These are phyloP conservation scores for Ispidina picta DNA, from an alignment of 2,797 vertebrate genomes.

Conservation along the genomic window DNA sequence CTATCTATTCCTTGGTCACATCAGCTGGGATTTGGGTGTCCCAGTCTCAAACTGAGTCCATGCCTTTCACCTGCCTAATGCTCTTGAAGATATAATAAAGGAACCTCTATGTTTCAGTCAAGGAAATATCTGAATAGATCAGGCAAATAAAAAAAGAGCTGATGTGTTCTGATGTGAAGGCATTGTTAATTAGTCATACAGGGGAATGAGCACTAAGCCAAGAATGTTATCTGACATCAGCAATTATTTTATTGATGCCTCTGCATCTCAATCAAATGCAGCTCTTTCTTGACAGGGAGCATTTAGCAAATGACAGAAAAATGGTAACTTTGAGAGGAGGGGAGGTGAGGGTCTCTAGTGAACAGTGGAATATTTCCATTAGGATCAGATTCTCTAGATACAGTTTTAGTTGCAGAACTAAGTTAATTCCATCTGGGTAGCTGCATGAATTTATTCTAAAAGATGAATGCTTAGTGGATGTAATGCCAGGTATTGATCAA, in stretches of 20 bases:
- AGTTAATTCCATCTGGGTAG: background rate
- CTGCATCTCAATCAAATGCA: slow-evolving; percentile 50
- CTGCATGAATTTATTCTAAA: background rate
- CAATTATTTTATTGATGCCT: slow-evolving; percentile 62
- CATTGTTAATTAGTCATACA: slow-evolving; percentile 27
- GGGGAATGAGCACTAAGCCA: background rate
- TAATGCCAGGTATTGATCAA: background rate
- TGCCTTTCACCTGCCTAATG: background rate
- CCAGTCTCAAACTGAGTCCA: background rate
- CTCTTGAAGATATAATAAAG: background rate
- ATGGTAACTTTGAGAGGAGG: slow-evolving; percentile 5
- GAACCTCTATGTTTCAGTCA: background rate
- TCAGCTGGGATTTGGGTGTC: background rate
- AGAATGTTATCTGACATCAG: slow-evolving; percentile 56
- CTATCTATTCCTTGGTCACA: background rate
- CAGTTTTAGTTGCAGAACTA: background rate
- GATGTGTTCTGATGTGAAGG: slow-evolving; percentile 1
- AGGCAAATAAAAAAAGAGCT: slow-evolving; percentile 21
- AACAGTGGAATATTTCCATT: background rate
- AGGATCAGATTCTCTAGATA: background rate
- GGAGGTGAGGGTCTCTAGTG: slow-evolving; percentile 19
- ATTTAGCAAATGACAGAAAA: slow-evolving; percentile 53
- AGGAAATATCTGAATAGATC: background rate
- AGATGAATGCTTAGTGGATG: background rate
- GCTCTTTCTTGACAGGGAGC: slow-evolving; percentile 34